Evolutionary conservation across 92 coral and sea anemone genomes (phyloP).

Genomic region (Plumapathes pennacea): DNA sequence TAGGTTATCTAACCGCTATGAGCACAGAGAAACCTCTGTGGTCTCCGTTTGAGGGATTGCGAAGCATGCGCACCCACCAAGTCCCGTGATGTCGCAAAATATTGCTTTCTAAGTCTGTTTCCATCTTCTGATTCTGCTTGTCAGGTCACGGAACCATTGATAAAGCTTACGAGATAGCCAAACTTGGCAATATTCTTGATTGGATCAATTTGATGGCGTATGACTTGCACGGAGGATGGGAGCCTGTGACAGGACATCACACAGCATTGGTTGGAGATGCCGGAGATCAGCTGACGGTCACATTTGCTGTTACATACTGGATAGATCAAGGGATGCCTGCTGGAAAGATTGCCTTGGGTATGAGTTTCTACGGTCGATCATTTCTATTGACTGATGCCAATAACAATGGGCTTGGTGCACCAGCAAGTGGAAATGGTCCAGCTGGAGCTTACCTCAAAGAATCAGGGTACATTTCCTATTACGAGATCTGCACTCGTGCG

Average conservation of each 20-base stretch:
- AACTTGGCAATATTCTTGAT: slow-evolving; percentile 73
- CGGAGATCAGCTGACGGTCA: slow-evolving; percentile 59
- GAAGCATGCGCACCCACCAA: too few species aligned
- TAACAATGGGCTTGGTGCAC: slow-evolving; percentile 69
- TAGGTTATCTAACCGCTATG: too few species aligned
- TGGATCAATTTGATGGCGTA: slow-evolving; percentile 89
- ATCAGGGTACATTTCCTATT: slow-evolving; percentile 59
- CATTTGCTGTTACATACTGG: slow-evolving; percentile 79
- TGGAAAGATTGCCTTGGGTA: slow-evolving; percentile 72
- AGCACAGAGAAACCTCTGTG: too few species aligned
- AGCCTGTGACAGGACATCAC: slow-evolving; percentile 70
- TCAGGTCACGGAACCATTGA: slow-evolving; percentile 45
- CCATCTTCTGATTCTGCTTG: too few species aligned
- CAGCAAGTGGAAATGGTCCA: slow-evolving; percentile 37
- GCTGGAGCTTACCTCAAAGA: slow-evolving; percentile 66
- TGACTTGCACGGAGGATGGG: slow-evolving; percentile 90
- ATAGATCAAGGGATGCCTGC: slow-evolving; percentile 61
- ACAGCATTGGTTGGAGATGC: slow-evolving; percentile 72
- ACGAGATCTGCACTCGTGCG: slow-evolving; percentile 69
- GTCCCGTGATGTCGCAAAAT: too few species aligned
- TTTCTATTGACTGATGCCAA: slow-evolving; percentile 46
- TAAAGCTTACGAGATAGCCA: slow-evolving; percentile 53
- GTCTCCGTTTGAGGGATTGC: too few species aligned
- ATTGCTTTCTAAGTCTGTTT: too few species aligned
- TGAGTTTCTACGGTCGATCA: slow-evolving; percentile 73